These are phyloP conservation scores for Agelas oroides DNA, from an alignment of 37 sponge, comb jelly and placozoan genomes.

Conservation along the genomic window DNA sequence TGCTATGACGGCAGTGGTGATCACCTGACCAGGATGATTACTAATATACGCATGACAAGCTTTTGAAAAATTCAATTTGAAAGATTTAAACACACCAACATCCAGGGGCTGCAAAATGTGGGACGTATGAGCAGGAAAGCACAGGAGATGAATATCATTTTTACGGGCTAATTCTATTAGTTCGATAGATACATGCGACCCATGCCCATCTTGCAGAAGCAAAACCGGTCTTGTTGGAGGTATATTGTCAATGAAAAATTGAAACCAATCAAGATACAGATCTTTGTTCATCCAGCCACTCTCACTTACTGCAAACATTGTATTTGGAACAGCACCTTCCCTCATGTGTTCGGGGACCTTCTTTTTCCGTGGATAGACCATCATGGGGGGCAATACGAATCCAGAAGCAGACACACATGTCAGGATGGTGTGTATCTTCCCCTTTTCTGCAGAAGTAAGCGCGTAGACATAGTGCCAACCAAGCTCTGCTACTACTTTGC, in stretches of 20 bases:
- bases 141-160: conserved; percentile 47
- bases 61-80: conserved; percentile 26
- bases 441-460: conserved; percentile 41
- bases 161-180: background rate
- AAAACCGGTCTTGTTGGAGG: background rate
- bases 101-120: conserved; percentile 66
- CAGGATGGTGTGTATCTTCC: conserved; percentile 38
- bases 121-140: conserved; percentile 58
- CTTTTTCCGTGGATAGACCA: conserved; percentile 30
- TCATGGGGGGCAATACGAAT: conserved; percentile 5
- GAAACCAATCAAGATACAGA: conserved; percentile 15
- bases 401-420: conserved; percentile 51
- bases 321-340: background rate
- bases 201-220: background rate
- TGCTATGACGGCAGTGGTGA: conserved; percentile 49
- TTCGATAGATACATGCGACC: background rate
- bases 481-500: conserved; percentile 29
- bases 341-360: background rate
- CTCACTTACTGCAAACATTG: conserved; percentile 9
- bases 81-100: conserved; percentile 59
- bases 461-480: conserved; percentile 38
- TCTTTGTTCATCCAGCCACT: conserved; percentile 34
- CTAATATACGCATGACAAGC: background rate
- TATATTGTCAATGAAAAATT: conserved; percentile 11
- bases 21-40: conserved; percentile 53